Base-by-base conservation (phyloP, 2,797 vertebrate genomes). In the Rhinella marina region DNA sequence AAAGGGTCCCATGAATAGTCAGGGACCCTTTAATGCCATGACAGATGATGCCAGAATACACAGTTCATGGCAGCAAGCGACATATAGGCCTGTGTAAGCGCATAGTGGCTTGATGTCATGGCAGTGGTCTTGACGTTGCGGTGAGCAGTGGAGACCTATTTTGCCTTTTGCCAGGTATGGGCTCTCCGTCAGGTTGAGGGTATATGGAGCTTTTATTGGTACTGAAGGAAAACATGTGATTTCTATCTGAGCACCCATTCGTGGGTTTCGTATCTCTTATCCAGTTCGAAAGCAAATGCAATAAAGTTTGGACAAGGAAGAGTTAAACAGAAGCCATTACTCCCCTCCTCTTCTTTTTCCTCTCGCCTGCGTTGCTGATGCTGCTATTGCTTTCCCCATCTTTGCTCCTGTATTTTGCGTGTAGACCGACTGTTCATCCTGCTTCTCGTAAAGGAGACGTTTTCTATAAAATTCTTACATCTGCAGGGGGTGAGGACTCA, bases 271-370 rank as follows among this genome's bases (percentile, higher is more conserved):
- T 16, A 70, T 73, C n/a, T 29, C 10, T 70, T 17, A 62, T 52
- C 68, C 79, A 61, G 52, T 76, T 59, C 7, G 16, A 23, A 81
- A n/a, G 66, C 68, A 64, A 78, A 32, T 85, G 21, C 29, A 64
- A 16, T 57, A 54, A 54, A 59, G 61, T n/a, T 52, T 81, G 84
- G 85, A 19, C 64, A 72, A 75, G 7, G 23, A 83, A 86, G 88
- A 75, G 88, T 89, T 89, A 89, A 89, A 19, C 25, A 41, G 84
- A 70, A 89, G 84, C 50, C 85, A 86, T 86, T 79, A 41, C 88
- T 61, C 75, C 85, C 61, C 81, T 85, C 73, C 73, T 85, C 72
- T 41, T 66, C 16, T 52, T 54, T 2, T 41, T 84, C 12, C 72
- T 72, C 54, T 70, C 76, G 59, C 61, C 68, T 86, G 84, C 23